These are phyloP conservation scores for Crotalus tigris DNA, from an alignment of 2,113 vertebrate genomes.

Conservation along the genomic window DNA sequence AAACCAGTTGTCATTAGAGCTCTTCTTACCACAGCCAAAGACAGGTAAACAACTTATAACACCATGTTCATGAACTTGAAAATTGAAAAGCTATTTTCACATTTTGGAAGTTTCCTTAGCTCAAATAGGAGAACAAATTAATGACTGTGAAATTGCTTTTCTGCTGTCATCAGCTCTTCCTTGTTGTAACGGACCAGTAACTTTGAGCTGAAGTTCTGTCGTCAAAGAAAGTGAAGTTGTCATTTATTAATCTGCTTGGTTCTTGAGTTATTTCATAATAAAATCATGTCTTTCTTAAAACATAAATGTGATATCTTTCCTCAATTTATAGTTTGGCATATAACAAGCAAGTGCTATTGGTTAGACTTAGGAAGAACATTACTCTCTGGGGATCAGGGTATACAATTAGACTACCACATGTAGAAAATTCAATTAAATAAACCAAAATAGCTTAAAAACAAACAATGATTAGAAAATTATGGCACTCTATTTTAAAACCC, in stretches of 20 bases:
- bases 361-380: neutral
- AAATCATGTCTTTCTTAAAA: neutral
- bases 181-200: constrained; percentile 16
- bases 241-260: constrained; percentile 19
- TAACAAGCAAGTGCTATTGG: neutral
- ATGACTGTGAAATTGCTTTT: constrained; percentile 37
- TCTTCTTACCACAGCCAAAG: neutral
- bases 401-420: neutral
- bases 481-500: neutral
- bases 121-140: constrained; percentile 20
- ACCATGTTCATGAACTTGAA: constrained; percentile 22
- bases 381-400: neutral
- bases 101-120: constrained; percentile 29
- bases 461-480: neutral
- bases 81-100: constrained; percentile 31
- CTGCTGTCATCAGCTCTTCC: constrained; percentile 24
- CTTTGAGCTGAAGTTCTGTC: constrained; percentile 21
- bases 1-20: neutral
- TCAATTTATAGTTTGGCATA: rapidly evolving
- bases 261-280: neutral
- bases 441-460: neutral
- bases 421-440: neutral
- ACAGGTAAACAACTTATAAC: constrained; percentile 25
- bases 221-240: constrained; percentile 24
- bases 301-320: neutral